These are phyloP conservation scores for Diphyllodes magnificus DNA, from an alignment of 2,113 vertebrate species.

Conservation along the genomic window DNA sequence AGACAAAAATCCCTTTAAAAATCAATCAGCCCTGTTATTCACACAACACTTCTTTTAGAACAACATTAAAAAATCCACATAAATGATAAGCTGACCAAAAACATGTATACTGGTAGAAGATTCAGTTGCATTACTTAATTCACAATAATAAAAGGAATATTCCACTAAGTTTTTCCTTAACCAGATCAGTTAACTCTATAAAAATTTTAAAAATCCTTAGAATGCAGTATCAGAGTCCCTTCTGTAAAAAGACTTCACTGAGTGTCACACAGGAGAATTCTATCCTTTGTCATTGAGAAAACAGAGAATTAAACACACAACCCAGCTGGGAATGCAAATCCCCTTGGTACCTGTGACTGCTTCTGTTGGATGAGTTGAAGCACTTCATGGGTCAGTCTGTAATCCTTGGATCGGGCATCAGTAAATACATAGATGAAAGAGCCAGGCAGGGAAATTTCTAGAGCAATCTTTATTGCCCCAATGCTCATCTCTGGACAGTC, in stretches of 20 bases:
- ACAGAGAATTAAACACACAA: neutral
- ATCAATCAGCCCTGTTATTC: neutral
- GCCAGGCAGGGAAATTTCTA: constrained; percentile 95
- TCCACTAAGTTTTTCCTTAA: neutral
- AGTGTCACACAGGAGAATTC: neutral
- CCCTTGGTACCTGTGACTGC: constrained; percentile 87
- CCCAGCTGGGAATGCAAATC: neutral
- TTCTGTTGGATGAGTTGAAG: constrained; percentile 98
- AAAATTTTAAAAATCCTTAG: neutral
- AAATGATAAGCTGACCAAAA: neutral
- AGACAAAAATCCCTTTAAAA: neutral
- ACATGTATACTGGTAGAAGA: neutral
- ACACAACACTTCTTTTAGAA: neutral
- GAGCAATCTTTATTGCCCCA: constrained; percentile 95
- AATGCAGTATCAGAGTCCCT: neutral
- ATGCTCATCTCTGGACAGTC: constrained; percentile 99
- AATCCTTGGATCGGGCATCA: constrained; percentile 96
- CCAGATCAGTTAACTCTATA: neutral
- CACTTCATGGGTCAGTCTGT: constrained; percentile 88
- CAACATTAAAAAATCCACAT: neutral
- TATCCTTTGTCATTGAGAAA: neutral
- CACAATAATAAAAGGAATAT: neutral
- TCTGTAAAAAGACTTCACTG: neutral
- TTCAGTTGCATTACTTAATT: neutral
- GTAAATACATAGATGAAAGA: constrained; percentile 98